phyloP scores from a whole-genome alignment of 23 tunicate species.

The Trididemnum miniatum region DNA sequence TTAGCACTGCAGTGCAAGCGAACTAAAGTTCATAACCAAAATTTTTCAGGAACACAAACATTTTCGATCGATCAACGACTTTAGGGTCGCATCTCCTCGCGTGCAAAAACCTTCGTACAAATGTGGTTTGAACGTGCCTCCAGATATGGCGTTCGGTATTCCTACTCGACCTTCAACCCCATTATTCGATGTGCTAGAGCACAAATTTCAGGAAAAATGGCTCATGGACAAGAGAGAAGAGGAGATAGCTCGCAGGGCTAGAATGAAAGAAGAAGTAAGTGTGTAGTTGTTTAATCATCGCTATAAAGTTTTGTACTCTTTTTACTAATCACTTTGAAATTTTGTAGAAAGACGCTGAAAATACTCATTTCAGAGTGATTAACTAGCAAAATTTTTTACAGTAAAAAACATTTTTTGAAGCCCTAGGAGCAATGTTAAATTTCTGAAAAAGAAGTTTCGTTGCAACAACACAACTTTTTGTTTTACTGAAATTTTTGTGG shows the following conservation, averaged over 20 bases:
- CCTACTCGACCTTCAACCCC: constrained; percentile 15
- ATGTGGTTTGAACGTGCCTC: neutral
- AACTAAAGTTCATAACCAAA: neutral
- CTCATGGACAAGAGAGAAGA: neutral
- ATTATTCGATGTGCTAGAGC: neutral
- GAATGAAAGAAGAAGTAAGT: neutral
- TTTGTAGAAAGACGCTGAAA: neutral
- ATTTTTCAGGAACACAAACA: neutral
- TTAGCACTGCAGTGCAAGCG: neutral
- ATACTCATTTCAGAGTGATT: no score
- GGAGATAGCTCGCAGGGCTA: neutral
- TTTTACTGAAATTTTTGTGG: no score
- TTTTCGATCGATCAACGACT: neutral
- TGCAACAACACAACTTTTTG: no score
- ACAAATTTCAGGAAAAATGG: constrained; percentile 18
- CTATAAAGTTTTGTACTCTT: neutral
- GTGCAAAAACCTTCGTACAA: neutral
- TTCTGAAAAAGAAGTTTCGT: no score
- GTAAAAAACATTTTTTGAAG: no score
- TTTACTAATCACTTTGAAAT: neutral
- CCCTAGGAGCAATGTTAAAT: no score
- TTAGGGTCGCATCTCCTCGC: neutral
- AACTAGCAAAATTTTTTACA: no score
- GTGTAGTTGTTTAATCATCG: no score
- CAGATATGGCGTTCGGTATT: constrained; percentile 8